Evolutionary conservation across 2,888 invertebrate genomes (phyloP).

Genomic region (Apamea sordens): DNA sequence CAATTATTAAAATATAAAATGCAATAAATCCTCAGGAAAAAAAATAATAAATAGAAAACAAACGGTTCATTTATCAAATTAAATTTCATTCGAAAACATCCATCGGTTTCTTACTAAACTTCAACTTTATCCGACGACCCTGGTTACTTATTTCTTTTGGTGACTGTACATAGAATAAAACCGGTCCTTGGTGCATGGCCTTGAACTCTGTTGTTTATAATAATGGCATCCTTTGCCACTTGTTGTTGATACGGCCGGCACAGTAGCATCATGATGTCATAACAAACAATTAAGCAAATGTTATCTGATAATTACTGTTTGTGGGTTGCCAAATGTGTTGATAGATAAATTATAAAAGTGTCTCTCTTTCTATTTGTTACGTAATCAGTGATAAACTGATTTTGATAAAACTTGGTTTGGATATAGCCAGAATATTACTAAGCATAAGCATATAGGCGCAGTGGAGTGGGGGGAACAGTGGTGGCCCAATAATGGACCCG

Average conservation of each 20-base stretch:
- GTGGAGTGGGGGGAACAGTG: too few species aligned
- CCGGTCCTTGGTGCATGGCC: not conserved
- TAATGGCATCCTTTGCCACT: constrained; percentile 4
- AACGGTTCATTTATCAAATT: too few species aligned
- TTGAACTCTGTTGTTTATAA: constrained; percentile 1
- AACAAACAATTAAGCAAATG: constrained; percentile 1
- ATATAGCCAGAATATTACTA: not conserved
- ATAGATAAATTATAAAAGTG: not conserved
- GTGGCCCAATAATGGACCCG: too few species aligned
- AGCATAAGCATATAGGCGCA: too few species aligned
- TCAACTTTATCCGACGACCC: too few species aligned
- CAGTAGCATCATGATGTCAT: constrained; percentile 8
- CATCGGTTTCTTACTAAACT: too few species aligned
- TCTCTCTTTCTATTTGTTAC: not conserved
- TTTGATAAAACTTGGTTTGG: not conserved
- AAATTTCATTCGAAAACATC: too few species aligned
- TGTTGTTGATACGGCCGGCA: not conserved
- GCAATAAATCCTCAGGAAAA: too few species aligned
- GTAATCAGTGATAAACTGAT: not conserved
- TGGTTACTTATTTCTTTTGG: too few species aligned
- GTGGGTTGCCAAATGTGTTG: not conserved
- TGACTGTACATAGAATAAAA: not conserved
- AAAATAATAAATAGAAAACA: too few species aligned
- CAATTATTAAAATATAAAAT: not conserved
- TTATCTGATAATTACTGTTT: not conserved